phyloP scores from a whole-genome alignment of 2,888 invertebrate genomes.

The Spodoptera picta region DNA sequence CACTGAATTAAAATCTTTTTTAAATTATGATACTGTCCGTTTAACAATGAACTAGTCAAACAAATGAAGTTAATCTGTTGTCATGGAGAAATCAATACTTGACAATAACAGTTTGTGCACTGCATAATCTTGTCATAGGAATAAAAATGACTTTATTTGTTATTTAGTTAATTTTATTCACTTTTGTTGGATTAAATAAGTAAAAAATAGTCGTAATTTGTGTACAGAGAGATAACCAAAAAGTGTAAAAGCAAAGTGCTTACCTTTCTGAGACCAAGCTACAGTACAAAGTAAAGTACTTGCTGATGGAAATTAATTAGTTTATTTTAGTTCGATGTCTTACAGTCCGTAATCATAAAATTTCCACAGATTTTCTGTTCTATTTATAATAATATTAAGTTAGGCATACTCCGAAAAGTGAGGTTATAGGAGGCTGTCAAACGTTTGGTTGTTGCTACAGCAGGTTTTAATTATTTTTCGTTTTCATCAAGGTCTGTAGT shows the following conservation, averaged over 20 bases:
- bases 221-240: constrained; percentile 33
- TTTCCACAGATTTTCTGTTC: background rate
- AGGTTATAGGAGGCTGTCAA: constrained; percentile 22
- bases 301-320: background rate
- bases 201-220: constrained; percentile 35
- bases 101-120: constrained; percentile 54
- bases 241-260: constrained; percentile 22
- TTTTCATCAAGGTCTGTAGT: no score
- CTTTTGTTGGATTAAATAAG: constrained; percentile 41
- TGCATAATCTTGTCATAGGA: constrained; percentile 34
- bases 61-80: constrained; percentile 65
- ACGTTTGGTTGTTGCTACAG: constrained; percentile 38
- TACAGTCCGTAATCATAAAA: background rate
- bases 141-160: constrained; percentile 32
- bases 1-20: constrained; percentile 9
- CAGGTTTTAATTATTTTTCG: no score
- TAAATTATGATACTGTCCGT: constrained; percentile 42
- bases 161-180: constrained; percentile 47
- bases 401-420: no score
- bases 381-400: no score
- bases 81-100: constrained; percentile 70
- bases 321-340: background rate
- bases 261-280: constrained; percentile 34
- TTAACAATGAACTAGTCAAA: constrained; percentile 49
- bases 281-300: constrained; percentile 22